These are phyloP conservation scores for Zootermopsis nevadensis DNA, from an alignment of 2,888 invertebrate genomes.

Conservation along the genomic window DNA sequence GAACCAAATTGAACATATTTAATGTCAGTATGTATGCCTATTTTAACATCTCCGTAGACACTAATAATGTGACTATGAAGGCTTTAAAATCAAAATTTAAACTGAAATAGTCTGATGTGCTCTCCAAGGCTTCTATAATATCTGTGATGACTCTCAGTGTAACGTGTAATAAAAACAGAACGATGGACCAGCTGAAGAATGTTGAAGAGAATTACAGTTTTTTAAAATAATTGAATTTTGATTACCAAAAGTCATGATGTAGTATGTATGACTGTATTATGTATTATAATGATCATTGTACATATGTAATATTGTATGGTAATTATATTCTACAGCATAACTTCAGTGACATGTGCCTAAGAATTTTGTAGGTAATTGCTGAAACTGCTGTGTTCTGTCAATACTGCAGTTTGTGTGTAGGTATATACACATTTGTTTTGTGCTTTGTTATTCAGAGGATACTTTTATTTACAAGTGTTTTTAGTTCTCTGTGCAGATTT, in stretches of 20 bases:
- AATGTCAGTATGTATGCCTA: no score
- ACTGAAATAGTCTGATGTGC: not conserved
- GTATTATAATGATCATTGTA: conserved; percentile 26
- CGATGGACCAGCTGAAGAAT: conserved; percentile 1
- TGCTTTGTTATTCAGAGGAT: not conserved
- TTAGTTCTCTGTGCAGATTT: not conserved
- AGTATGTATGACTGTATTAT: not conserved
- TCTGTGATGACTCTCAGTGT: conserved; percentile 4
- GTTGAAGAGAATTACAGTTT: not conserved
- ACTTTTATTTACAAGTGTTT: not conserved
- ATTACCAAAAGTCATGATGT: conserved; percentile 7
- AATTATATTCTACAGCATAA: conserved; percentile 16
- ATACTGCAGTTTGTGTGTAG: not conserved
- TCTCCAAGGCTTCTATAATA: not conserved
- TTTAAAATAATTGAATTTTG: not conserved
- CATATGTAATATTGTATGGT: conserved; percentile 31
- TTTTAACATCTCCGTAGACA: no score
- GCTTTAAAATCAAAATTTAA: no score
- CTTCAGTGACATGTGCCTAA: not conserved
- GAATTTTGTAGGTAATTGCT: not conserved
- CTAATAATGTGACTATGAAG: no score
- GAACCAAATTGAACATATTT: no score
- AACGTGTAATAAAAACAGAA: not conserved
- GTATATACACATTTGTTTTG: not conserved
- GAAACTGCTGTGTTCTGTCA: not conserved